Base-by-base conservation (phyloP, 2,888 invertebrate genomes). In the Deilephila porcellus region DNA sequence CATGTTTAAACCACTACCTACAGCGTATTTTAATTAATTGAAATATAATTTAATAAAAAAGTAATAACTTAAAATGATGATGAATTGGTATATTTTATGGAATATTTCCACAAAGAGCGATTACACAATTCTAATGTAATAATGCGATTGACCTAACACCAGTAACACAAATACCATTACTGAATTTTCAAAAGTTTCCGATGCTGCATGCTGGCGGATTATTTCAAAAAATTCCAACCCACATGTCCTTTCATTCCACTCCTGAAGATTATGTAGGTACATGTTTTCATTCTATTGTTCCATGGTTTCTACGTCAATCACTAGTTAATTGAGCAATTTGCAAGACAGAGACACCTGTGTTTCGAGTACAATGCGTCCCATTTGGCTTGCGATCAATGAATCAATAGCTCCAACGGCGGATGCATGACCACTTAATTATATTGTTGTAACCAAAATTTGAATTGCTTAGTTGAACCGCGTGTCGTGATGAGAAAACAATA, bases 281-380 rank as follows among this genome's bases (percentile, higher is more conserved):
- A 62, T 74, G 67, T 71, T 63, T 63, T 20, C 60, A 71, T 67
- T n/a, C 32, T 37, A 59, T 71, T 71, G 71, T 60, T 59, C 20
- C 60, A 60, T 32, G 37, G 60, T n/a, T 19, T 60, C 71, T 59
- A 45, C 71, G 53, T 71, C 71, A 60, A 45, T 20, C 59, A 56
- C 34, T 60, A 67, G 67, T 52, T 67, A 67, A 67, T 67, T 67
- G 45, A 52, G 67, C 25, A 17, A 67, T 67, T 67, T 67, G 67
- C 67, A 67, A 67, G 52, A 67, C 67, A 52, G 4, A 14, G 67
- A 52, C 67, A 52, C 20, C 25, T 6, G 45, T 52, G 45, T 45
- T 25, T 5, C 52, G 25, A 52, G 45, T 45, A 45, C 45, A n/a
- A n/a, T n/a, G 56, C 56, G 56, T 56, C 17, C 52, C 45, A 20